Conservation (phyloP, 2,797 vertebrate species). For the Micrastur ruficollis region DNA sequence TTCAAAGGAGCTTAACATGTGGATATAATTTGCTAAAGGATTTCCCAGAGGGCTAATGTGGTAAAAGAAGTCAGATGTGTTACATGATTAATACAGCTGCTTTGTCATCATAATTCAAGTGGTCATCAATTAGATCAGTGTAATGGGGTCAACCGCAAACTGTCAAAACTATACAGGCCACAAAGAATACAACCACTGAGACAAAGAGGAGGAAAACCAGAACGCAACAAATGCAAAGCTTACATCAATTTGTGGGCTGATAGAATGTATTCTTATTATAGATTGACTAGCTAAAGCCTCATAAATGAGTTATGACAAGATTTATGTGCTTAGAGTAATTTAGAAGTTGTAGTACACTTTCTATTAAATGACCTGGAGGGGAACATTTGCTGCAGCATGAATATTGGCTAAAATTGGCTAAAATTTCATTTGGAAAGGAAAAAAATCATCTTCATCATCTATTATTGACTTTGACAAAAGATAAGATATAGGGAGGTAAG, state of each 20-base stretch:
- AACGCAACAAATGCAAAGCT: neutral
- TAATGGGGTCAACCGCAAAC: neutral
- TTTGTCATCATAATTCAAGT: slow-evolving; percentile 20
- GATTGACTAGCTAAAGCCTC: neutral
- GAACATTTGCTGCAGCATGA: neutral
- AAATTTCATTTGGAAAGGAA: neutral
- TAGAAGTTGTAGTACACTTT: neutral
- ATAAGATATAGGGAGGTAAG: neutral
- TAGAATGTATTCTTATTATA: neutral
- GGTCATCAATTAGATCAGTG: neutral
- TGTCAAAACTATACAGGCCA: neutral
- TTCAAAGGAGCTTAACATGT: slow-evolving; percentile 35
- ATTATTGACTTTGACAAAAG: neutral
- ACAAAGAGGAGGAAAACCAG: neutral
- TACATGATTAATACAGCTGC: slow-evolving; percentile 8
- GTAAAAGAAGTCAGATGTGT: slow-evolving; percentile 26
- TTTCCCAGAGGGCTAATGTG: slow-evolving; percentile 26
- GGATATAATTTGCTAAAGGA: slow-evolving; percentile 33
- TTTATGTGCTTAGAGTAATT: neutral
- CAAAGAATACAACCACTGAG: neutral
- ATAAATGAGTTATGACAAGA: neutral
- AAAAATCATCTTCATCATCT: neutral
- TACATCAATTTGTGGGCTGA: neutral
- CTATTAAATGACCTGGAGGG: neutral
- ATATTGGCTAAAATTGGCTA: neutral